phyloP scores from a whole-genome alignment of 2,888 invertebrate genomes.

The Apodemia hepburni region DNA sequence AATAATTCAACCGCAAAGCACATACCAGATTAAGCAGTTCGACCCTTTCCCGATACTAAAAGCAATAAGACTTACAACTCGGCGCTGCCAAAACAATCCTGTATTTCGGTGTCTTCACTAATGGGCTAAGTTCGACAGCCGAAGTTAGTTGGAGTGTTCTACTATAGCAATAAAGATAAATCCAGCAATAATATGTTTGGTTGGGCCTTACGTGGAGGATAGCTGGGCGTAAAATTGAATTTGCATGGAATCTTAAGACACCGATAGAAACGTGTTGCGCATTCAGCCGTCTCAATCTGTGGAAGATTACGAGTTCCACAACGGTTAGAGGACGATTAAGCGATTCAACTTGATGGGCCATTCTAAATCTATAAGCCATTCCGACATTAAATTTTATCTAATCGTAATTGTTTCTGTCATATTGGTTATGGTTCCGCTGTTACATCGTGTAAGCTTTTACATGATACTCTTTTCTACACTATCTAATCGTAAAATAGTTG shows the following conservation, averaged over 20 bases:
- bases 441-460: neutral
- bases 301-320: conserved; percentile 65
- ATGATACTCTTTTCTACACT: neutral
- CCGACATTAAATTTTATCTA: conserved; percentile 29
- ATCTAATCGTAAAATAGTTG: neutral
- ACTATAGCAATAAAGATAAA: conserved; percentile 79
- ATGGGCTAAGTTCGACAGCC: conserved; percentile 79
- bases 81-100: conserved; percentile 76
- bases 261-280: conserved; percentile 60
- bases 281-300: conserved; percentile 53
- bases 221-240: conserved; percentile 78
- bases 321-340: conserved; percentile 56
- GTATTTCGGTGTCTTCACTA: conserved; percentile 79
- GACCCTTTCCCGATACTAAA: conserved; percentile 66
- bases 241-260: conserved; percentile 77
- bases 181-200: conserved; percentile 79
- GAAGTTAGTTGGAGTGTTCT: conserved; percentile 78
- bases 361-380: conserved; percentile 27
- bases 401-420: conserved; percentile 18
- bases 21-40: conserved; percentile 74
- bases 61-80: conserved; percentile 80
- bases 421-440: conserved; percentile 1
- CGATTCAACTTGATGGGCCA: conserved; percentile 49
- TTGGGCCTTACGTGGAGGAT: conserved; percentile 74
- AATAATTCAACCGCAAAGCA: conserved; percentile 22